Base-by-base conservation (phyloP, 2,888 invertebrate genomes). In the Drosophila sordidula region DNA sequence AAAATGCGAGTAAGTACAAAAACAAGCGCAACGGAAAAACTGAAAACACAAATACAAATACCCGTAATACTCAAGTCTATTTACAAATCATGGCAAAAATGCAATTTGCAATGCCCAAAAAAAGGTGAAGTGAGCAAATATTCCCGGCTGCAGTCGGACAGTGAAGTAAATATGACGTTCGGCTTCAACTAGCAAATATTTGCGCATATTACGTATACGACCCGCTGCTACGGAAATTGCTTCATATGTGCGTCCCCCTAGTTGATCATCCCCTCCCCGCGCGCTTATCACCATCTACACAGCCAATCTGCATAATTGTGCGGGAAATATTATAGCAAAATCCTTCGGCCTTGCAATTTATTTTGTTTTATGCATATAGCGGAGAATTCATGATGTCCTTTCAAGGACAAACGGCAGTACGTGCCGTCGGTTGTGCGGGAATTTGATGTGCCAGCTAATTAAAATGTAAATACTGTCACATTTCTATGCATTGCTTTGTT, bases 291-390 rank as follows among this genome's bases (percentile, higher is more conserved):
- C 49, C 65, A 38, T 18, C 44, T 26, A 46, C 58, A 38, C 59
- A 63, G 69, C 69, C 82, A 87, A 83, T 83, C 88, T 83, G 71
- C 82, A 87, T 83, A 83, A 83, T 83, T 83, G 86, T 87, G 88
- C 74, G 64, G 69, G 70, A 85, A 76, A 66, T 74, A 74, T 78
- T 59, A 57, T 50, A 46, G 52, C 41, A 68, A 68, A 67, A 50
- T 63, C 34, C 49, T 57, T 44, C 64, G 64, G 72, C 77, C 77
- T 77, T 75, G 74, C 74, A 58, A 59, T 72, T 46, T 62, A 67
- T 72, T 78, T 63, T 74, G 74, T 62, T 58, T 45, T 50, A 22
- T 32, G 26, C 16, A 42, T 22, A 16, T 32, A 42, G 58, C 39
- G 18, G 52, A 38, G 45, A 58, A 62, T 70, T 65, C 67, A 76